Evolutionary conservation across 1,140 invertebrate genomes (phyloP), one percentile per base, ranked within the genome.

Genomic region (Anastatus disparis): DNA sequence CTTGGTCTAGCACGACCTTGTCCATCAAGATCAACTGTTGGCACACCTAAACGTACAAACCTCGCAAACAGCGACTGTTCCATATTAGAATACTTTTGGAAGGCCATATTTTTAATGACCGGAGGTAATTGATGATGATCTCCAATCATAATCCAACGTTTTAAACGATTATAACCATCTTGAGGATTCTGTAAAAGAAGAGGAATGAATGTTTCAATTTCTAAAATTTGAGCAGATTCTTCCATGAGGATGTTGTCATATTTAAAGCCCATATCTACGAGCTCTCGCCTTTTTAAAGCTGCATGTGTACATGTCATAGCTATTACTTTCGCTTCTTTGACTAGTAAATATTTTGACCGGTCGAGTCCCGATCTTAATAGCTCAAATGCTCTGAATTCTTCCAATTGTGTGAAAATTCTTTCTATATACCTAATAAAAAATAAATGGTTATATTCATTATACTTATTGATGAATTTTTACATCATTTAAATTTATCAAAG

Each of bases 221-320:
- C 98, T 20, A 99, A 87, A 76, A 99, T 99, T 86, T 99, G 98
- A 0, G 97, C 98, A 0, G 97, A 91, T 86, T 99, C 98, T 87
- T 99, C 98, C 97, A 99, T 99, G 0, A 99, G 84, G 63, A 99
- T 99, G 82, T 99, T 99, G 82, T 99, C 98, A 85, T 99, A 99
- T 82, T 97, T 96, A 80, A 97, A 98, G 66, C 93, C 96, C 78
- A 98, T 91, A 79, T 98, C 94, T 0, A 99, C 97, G 0, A 99
- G 87, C 83, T 99, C 98, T 65, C 95, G 93, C 40, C 98, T 89
- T 82, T 99, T 99, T 0, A 99, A 87, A 1, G 98, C 98, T 15
- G 98, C 98, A 85, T 99, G 98, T 0, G 98, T 99, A 88, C 98
- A 99, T 1, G 98, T 99, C 98, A 99, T 99, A 2, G 98, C 98